Base-by-base conservation (phyloP, 1,140 invertebrate species). In the Pseudomyrmex flavicornis region DNA sequence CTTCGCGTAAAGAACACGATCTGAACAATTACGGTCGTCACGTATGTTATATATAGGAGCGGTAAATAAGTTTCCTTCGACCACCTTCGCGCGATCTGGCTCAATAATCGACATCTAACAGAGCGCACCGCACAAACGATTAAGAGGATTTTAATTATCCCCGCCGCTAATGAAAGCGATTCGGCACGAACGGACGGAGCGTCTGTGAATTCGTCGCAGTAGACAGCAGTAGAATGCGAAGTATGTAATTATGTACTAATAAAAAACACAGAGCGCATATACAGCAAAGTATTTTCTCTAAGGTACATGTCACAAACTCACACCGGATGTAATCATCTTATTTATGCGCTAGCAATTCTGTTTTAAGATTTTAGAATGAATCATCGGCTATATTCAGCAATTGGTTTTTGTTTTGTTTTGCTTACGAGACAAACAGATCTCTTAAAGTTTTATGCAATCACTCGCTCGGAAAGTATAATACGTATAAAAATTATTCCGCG, bases 151-250 rank as follows among this genome's bases (percentile, higher is more conserved):
- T 68, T 15, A 26, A 44, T 12, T 54, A 26, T 65, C 7, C 22
- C 2, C 13, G 26, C 35, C 4, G 26, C 74, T 77, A 56, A 77
- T 68, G 74, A 65, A 76, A 76, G 48, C 20, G 9, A 54, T 26
- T 68, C 74, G 8, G 12, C 2, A 56, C 46, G 2, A 77, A 54
- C 35, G 35, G 12, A 56, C 54, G n/a, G n/a, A 77, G 20, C 13
- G 8, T 48, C 54, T 63, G 62, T 56, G 26, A 54, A 77, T 66
- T 77, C 68, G 13, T 66, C 50, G 9, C 74, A 68, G 63, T 48
- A 13, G 17, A n/a, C 1, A 26, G n/a, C 15, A 1, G 13, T 26
- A 26, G 44, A 63, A 20, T 44, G 48, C 65, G 26, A 26, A 26
- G 26, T 65, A 17, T 68, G n/a, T 44, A 59, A 35, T 50, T 48